These are phyloP conservation scores for Corythornis cristatus DNA, from an alignment of 2,113 vertebrate genomes.

Conservation along the genomic window DNA sequence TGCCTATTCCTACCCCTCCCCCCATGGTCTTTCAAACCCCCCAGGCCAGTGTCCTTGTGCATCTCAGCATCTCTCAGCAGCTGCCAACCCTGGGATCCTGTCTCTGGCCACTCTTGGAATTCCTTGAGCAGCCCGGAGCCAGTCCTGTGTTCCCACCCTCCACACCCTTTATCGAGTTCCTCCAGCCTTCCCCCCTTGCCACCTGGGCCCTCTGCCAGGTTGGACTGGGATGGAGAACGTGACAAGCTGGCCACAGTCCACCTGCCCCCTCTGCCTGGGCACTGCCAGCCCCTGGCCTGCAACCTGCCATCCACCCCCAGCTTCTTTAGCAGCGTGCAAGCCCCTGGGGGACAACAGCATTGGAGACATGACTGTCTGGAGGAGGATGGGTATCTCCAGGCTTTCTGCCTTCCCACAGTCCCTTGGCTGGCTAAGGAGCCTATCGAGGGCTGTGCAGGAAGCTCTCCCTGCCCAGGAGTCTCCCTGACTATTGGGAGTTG, in stretches of 20 bases:
- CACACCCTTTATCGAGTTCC: constrained; percentile 21
- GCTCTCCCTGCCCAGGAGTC: not conserved
- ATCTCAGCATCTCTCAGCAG: not conserved
- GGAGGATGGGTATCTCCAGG: not conserved
- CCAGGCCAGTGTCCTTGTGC: not conserved
- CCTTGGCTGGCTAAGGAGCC: not conserved
- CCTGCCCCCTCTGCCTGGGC: not conserved
- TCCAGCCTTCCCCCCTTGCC: not conserved
- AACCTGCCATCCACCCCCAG: not conserved
- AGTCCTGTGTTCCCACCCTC: not conserved
- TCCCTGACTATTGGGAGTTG: rapidly evolving
- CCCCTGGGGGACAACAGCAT: not conserved
- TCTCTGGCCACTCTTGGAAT: not conserved
- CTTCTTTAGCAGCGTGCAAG: not conserved
- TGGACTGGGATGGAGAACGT: rapidly evolving
- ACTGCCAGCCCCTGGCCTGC: rapidly evolving
- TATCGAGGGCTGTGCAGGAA: not conserved
- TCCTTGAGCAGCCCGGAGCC: not conserved
- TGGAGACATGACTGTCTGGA: not conserved
- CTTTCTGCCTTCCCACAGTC: rapidly evolving
- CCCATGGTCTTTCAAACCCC: rapidly evolving
- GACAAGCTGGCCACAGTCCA: not conserved
- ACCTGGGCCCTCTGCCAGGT: not conserved
- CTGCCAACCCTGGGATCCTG: not conserved
- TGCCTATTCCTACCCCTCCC: not conserved